These are phyloP conservation scores for Epinotia demarniana DNA, from an alignment of 2,888 invertebrate genomes.

Conservation along the genomic window DNA sequence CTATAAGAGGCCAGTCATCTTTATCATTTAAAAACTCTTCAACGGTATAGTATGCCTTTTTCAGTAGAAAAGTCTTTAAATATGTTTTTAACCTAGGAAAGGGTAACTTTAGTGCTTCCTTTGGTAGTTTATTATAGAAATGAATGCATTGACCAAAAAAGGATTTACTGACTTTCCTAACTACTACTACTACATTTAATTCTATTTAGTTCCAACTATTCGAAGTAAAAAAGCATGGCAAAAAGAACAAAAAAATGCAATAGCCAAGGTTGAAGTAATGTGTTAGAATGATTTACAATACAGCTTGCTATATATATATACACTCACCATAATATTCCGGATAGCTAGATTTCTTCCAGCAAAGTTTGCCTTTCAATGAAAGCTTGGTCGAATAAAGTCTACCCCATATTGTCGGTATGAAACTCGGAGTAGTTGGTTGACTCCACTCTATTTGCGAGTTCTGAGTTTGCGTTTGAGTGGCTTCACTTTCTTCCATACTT, in stretches of 20 bases:
- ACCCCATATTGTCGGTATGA: slow-evolving; percentile 81
- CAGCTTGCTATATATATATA: neutral
- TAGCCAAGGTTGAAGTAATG: neutral
- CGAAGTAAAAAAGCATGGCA: too few species aligned
- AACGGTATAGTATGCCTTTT: too few species aligned
- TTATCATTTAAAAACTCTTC: too few species aligned
- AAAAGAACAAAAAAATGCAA: neutral
- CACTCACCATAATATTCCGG: slow-evolving; percentile 74
- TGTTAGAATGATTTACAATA: neutral
- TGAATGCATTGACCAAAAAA: too few species aligned
- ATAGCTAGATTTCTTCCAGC: slow-evolving; percentile 63
- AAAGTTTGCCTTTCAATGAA: slow-evolving; percentile 63
- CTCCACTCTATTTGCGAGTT: slow-evolving; percentile 79
- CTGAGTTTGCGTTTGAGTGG: slow-evolving; percentile 80
- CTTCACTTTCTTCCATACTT: slow-evolving; percentile 72
- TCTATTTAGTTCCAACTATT: too few species aligned
- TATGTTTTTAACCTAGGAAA: too few species aligned
- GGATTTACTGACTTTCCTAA: too few species aligned
- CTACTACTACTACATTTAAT: too few species aligned
- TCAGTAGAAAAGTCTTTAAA: too few species aligned
- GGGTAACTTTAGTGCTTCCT: too few species aligned
- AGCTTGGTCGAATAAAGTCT: slow-evolving; percentile 77
- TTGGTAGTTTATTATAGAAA: too few species aligned
- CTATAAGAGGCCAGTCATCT: too few species aligned
- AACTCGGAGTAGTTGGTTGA: slow-evolving; percentile 70